Evolutionary conservation across 37 sponge, comb jelly and placozoan species (phyloP), one percentile per base, ranked within the genome.

Genomic region (Ephydatia muelleri): DNA sequence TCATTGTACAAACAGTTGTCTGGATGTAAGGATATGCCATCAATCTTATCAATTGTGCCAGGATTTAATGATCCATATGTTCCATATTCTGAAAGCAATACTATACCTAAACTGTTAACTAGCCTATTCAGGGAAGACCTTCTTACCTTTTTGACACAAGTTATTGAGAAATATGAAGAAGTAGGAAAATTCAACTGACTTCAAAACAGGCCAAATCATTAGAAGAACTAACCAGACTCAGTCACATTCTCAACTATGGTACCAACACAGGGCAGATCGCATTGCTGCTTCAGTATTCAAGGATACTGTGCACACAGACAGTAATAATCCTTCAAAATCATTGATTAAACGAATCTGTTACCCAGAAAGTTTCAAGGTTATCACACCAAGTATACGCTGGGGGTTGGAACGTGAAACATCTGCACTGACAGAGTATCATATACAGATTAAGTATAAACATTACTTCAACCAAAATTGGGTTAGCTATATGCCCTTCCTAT

Each of bases 21-120:
- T 27, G 25, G 49, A 67, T 33, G 47, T 43, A 43, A 71, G 21
- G 64, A 65, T 28, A 90, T 76, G 69, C 89, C 89, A 72, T 49
- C 68, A n/a, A 38, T 89, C 12, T 34, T 89, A n/a, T 90, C 90
- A 37, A 33, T 90, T 40, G 78, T 76, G 5, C 85, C 90, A 76
- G 82, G 72, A 6, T 85, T 68, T 67, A 78, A 65, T 29, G 79
- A 88, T 16, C 14, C 26, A 33, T 72, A 83, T 70, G 74, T 90
- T 29, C 81, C 89, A n/a, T 31, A 33, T 8, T 78, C 28, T 69
- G 47, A 30, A 43, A 79, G 72, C 25, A 81, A 76, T 28, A 68
- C 38, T 28, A 27, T 84, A 38, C 84, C 89, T 23, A 78, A 77
- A 34, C 82, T 78, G 5, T 34, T 82, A 22, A 76, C 82, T 47